These are phyloP conservation scores for Ceraclea dissimilis DNA, from an alignment of 2,888 invertebrate genomes.

Conservation along the genomic window DNA sequence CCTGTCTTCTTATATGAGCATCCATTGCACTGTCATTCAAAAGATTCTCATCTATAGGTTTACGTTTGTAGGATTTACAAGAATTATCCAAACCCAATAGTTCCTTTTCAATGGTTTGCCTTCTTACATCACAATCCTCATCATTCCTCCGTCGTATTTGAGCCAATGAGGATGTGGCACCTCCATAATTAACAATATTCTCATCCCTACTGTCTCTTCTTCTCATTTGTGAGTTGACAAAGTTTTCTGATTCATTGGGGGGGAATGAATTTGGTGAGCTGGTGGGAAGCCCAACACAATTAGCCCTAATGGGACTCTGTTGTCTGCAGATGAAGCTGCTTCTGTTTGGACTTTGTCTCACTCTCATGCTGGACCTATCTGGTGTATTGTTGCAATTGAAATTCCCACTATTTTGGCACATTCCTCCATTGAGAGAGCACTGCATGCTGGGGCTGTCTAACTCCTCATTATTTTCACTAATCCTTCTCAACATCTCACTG, in stretches of 20 bases:
- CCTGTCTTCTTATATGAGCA: constrained; percentile 11
- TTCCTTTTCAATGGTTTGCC: constrained; percentile 13
- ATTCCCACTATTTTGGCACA: constrained; percentile 9
- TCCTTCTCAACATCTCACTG: constrained; percentile 7
- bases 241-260: neutral
- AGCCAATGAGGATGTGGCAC: constrained; percentile 4
- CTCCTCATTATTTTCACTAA: constrained; percentile 9
- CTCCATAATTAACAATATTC: constrained; percentile 3
- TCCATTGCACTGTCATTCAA: constrained; percentile 8
- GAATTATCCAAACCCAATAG: constrained; percentile 5
- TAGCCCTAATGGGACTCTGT: constrained; percentile 9
- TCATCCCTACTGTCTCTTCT: constrained; percentile 3
- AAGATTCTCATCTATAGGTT: constrained; percentile 14
- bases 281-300: constrained; percentile 17
- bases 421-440: constrained; percentile 1
- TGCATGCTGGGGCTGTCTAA: constrained; percentile 2
- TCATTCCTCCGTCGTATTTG: constrained; percentile 9
- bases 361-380: constrained; percentile 15
- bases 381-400: neutral
- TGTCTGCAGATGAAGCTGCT: constrained; percentile 15
- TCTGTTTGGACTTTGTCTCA: constrained; percentile 17
- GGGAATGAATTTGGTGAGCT: neutral
- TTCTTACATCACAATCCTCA: neutral
- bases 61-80: constrained; percentile 11
- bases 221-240: constrained; percentile 1